Evolutionary conservation across 2,797 vertebrate genomes (phyloP).

Genomic region (Capromys pilorides): DNA sequence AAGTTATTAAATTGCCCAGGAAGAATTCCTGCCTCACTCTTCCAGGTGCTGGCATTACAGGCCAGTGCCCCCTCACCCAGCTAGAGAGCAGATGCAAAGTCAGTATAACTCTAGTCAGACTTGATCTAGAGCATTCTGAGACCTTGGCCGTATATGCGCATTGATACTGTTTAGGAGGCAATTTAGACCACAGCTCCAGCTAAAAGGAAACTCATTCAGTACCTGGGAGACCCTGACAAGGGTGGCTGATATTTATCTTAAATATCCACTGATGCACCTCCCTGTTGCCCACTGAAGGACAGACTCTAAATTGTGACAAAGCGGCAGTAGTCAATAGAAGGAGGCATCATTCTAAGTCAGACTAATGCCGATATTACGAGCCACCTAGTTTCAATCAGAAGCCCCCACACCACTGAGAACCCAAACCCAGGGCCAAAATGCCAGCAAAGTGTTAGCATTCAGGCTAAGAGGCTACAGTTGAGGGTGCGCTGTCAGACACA

Average conservation of each 20-base stretch:
- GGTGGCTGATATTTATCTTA: background rate
- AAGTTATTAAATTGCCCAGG: background rate
- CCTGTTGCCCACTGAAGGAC: background rate
- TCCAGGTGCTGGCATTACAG: background rate
- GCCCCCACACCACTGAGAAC: background rate
- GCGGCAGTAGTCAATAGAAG: background rate
- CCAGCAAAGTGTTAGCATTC: background rate
- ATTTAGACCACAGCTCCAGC: background rate
- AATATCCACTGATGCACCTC: background rate
- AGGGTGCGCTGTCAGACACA: accelerated
- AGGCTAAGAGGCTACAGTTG: background rate
- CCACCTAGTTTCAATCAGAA: background rate
- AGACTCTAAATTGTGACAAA: background rate
- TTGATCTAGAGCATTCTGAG: background rate
- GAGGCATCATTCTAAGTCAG: background rate
- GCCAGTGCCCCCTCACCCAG: too few species aligned
- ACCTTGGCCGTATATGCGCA: background rate
- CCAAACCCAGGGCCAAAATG: background rate
- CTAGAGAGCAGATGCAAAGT: background rate
- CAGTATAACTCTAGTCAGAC: background rate
- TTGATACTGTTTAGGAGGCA: background rate
- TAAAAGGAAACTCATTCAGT: background rate
- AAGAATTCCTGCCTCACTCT: background rate
- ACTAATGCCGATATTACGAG: background rate
- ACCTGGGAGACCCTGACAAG: background rate